Evolutionary conservation across 2,888 invertebrate species (phyloP), one percentile per base, ranked within the genome.

Genomic region (Cartodere bifasciata): DNA sequence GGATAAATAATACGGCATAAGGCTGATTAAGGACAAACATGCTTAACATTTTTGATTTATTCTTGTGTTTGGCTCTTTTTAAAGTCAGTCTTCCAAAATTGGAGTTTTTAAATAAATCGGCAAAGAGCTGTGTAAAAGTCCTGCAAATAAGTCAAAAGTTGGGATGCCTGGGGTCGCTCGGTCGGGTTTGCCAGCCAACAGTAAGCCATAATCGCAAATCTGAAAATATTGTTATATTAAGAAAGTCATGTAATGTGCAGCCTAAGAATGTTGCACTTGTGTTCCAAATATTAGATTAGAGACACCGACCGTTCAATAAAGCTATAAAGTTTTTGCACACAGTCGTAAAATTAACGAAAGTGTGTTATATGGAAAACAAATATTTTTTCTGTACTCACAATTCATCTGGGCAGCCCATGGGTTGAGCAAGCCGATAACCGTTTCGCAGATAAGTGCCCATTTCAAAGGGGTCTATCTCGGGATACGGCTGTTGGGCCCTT

Each of bases 361-460:
- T 3, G 12, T 24, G 12, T 14, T 10, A 14, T 10, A 21, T 23
- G 9, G 17, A 29, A 28, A 31, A 35, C 31, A 21, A 24, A 31
- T 21, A 16, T 13, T 32, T 32, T 17, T 32, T 25, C 16, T 12
- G 29, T 40, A 77, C 85, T 80, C 64, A 90, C 81, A 95, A 63
- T 67, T 94, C 90, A 63, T 94, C 94, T 4, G 95, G 94, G 58
- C 94, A 95, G 59, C 87, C 88, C 48, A 82, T 72, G 2, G 95
- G 94, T 54, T 92, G 92, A 1, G 82, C 75, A 37, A 92, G 72
- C 48, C 95, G 67, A 58, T 87, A 90, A 12, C 92, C 94, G 49
- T 85, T 86, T 40, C 79, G 73, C 16, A 95, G 70, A 57, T 85
- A 85, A 13, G 78, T 78, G 38, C 79, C 78, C 63, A 94, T 85